Percentiles rank a stretch among this genome's conserved stretches.
Evolutionary conservation across 2,797 vertebrate species (phyloP).

Genomic region (Myiotriccus ornatus): DNA sequence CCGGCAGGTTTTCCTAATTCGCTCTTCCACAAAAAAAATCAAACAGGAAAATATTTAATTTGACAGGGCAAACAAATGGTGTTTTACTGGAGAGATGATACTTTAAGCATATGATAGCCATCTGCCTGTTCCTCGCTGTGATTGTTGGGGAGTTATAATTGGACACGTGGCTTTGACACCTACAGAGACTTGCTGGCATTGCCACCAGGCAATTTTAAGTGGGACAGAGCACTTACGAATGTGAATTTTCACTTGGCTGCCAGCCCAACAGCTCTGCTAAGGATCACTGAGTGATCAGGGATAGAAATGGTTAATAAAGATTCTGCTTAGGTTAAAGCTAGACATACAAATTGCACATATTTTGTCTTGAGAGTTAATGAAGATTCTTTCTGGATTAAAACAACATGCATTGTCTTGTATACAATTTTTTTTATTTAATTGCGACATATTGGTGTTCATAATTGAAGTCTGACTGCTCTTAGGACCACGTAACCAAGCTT

Average conservation of each 20-base stretch:
- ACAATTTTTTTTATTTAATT: background rate
- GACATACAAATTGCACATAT: background rate
- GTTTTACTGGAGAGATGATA: constrained; percentile 23
- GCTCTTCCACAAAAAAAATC: background rate
- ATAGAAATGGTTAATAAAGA: constrained; percentile 9
- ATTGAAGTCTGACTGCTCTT: background rate
- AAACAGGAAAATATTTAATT: constrained; percentile 56
- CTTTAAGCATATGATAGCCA: constrained; percentile 24
- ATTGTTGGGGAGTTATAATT: constrained; percentile 25
- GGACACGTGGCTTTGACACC: constrained; percentile 25
- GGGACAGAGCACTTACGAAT: background rate
- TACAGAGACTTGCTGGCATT: background rate
- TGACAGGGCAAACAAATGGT: constrained; percentile 49
- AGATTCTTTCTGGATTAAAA: background rate
- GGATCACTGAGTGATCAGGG: background rate
- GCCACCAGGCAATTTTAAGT: constrained; percentile 8
- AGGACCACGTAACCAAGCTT: background rate
- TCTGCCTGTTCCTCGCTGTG: constrained; percentile 10
- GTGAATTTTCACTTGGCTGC: constrained; percentile 26
- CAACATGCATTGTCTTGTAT: background rate
- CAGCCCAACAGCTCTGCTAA: background rate
- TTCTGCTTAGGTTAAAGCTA: background rate
- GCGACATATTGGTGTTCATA: fast-evolving
- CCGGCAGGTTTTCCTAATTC: background rate
- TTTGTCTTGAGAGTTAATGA: background rate